Evolutionary conservation across 1,140 invertebrate genomes (phyloP).

Genomic region (Drosophila burlai): DNA sequence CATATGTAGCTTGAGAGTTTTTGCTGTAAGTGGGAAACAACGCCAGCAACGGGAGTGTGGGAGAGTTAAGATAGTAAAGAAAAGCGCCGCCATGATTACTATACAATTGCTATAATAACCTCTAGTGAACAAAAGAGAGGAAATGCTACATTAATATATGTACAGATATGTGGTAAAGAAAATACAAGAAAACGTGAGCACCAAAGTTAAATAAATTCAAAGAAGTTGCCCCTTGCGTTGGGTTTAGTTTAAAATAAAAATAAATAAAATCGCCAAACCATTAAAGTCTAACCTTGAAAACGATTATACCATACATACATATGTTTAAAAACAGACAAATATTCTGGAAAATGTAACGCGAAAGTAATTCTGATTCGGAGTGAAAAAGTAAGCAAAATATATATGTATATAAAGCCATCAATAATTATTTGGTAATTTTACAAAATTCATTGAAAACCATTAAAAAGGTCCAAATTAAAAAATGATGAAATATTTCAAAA

Average conservation of each 20-base stretch:
- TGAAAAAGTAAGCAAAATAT: not conserved
- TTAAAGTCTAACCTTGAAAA: not conserved
- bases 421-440: not conserved
- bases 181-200: not conserved
- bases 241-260: not conserved
- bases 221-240: not conserved
- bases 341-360: not conserved
- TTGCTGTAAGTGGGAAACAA: conserved; percentile 14
- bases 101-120: conserved; percentile 19
- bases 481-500: conserved; percentile 70
- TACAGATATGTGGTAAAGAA: not conserved
- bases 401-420: no score
- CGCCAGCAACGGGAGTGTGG: conserved; percentile 17
- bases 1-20: conserved; percentile 10
- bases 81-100: conserved; percentile 25
- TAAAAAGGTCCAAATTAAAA: conserved; percentile 26
- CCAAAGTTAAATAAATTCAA: no score
- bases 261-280: not conserved
- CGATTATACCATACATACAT: not conserved
- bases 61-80: conserved; percentile 12
- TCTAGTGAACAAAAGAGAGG: conserved; percentile 11
- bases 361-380: not conserved
- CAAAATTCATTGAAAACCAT: not conserved
- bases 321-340: not conserved
- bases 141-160: not conserved